Evolutionary conservation across 2,797 vertebrate species (phyloP).

Genomic region (Apogon talboti): DNA sequence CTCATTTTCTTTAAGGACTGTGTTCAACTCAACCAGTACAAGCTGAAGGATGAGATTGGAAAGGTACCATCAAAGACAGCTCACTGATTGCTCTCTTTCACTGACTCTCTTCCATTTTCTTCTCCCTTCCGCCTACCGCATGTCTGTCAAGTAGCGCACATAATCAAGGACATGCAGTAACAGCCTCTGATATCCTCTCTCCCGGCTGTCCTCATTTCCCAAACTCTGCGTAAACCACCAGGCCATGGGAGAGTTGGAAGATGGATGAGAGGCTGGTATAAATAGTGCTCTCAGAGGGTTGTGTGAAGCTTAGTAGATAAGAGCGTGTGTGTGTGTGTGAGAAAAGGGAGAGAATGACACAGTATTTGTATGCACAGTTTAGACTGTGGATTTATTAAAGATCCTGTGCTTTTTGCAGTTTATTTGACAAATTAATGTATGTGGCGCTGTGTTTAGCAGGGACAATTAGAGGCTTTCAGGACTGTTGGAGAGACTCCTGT

Average conservation of each 20-base stretch:
- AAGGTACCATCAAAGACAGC: conserved; percentile 86
- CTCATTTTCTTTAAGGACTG: conserved; percentile 90
- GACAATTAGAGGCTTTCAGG: conserved; percentile 55
- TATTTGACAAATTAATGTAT: conserved; percentile 28
- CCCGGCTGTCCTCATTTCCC: conserved; percentile 75
- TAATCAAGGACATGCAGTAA: conserved; percentile 61
- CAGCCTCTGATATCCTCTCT: conserved; percentile 65
- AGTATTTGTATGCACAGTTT: conserved; percentile 30
- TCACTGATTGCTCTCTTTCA: conserved; percentile 65
- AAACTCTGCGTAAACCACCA: conserved; percentile 67
- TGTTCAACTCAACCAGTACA: conserved; percentile 98
- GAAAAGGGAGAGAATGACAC: background rate
- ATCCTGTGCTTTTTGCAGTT: conserved; percentile 33
- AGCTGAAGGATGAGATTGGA: conserved; percentile 97
- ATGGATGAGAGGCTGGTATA: conserved; percentile 79
- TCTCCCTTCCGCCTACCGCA: conserved; percentile 54
- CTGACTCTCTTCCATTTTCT: conserved; percentile 47
- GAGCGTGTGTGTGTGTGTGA: conserved; percentile 23
- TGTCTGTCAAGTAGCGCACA: conserved; percentile 64
- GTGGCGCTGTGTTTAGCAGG: conserved; percentile 27
- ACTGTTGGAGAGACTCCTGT: conserved; percentile 60
- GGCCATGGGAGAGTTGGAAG: conserved; percentile 75
- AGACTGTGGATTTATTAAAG: conserved; percentile 34
- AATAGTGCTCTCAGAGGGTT: conserved; percentile 77
- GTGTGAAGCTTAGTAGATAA: conserved; percentile 51